These are phyloP conservation scores for Morpho deidamia DNA, from an alignment of 2,888 invertebrate genomes.

Conservation along the genomic window DNA sequence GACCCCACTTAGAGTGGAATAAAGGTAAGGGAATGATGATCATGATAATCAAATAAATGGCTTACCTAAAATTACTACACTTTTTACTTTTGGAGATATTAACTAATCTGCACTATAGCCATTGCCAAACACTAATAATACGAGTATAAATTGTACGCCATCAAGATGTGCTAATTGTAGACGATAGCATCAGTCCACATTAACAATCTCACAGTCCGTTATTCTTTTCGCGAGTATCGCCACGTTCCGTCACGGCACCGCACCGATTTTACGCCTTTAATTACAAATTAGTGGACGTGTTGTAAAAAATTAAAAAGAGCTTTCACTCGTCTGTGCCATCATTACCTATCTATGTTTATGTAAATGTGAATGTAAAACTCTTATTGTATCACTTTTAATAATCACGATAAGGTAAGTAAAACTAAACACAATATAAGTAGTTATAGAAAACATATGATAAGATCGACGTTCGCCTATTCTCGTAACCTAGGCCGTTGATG, in stretches of 20 bases:
- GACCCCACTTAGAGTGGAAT: too few relatives aligned
- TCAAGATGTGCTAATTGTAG: constrained; percentile 37
- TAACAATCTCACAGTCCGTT: constrained; percentile 53
- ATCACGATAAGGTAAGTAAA: too few relatives aligned
- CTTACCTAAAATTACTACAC: too few relatives aligned
- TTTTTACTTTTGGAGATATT: too few relatives aligned
- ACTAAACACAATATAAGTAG: too few relatives aligned
- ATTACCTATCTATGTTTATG: too few relatives aligned
- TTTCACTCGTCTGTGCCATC: constrained; percentile 13
- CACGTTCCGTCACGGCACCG: constrained; percentile 47
- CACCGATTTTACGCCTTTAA: constrained; percentile 56
- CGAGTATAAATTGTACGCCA: constrained; percentile 9
- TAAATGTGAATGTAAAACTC: background rate
- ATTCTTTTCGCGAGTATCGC: constrained; percentile 56
- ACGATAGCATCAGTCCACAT: constrained; percentile 36
- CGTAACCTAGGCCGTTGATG: constrained; percentile 47
- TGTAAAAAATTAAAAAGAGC: constrained; percentile 18
- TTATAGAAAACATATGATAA: background rate
- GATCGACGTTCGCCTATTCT: background rate
- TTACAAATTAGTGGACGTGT: constrained; percentile 49
- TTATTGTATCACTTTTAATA: background rate
- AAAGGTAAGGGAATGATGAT: too few relatives aligned
- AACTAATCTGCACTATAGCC: background rate
- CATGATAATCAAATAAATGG: too few relatives aligned
- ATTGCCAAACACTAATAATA: background rate